Base-by-base conservation (phyloP, 2,888 invertebrate genomes). In the Palloptera scutellata region DNA sequence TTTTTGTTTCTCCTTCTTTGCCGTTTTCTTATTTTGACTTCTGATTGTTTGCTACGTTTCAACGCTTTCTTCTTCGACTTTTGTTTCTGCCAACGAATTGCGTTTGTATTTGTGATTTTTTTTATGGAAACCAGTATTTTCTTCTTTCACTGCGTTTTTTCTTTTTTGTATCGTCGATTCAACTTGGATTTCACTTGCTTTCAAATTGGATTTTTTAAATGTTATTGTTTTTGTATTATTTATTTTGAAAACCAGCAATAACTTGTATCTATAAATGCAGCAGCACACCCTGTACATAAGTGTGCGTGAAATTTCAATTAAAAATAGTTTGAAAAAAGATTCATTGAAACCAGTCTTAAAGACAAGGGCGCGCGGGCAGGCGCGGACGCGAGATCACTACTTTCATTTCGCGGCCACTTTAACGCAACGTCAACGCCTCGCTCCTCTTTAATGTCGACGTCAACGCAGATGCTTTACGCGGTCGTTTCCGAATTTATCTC, bases 391-490 rank as follows among this genome's bases (percentile, higher is more conserved):
- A n/a, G 40, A 20, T 4, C 40, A 40, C 19, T 40, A 40, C 57
- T 57, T 57, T 57, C 57, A 67, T 67, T 69, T 75, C 73, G 66
- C 72, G 72, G 71, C 51, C 48, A 61, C 20, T 51, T 30, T n/a
- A 43, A 19, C 73, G 73, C 73, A 71, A 77, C 76, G 77, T 74
- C 78, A 72, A 76, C 76, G 76, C 30, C 30, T 30, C 6, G 30
- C 30, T 30, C 78, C 75, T 20, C 63, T 19, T 71, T 69, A 70
- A 67, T 70, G 61, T 63, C 70, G 59, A 55, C 65, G 43, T 51
- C 43, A 51, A 30, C 58, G 61, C 57, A 57, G 43, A 20, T 54
- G 66, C 54, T 45, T 66, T 67, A 48, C 68, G 20, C 48, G 59
- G 64, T 4, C 48, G 40, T 55, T 63, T 61, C 66, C 41, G 57